Evolutionary conservation across 2,113 vertebrate genomes (phyloP).

Genomic region (Forbesichthys papilliferus): DNA sequence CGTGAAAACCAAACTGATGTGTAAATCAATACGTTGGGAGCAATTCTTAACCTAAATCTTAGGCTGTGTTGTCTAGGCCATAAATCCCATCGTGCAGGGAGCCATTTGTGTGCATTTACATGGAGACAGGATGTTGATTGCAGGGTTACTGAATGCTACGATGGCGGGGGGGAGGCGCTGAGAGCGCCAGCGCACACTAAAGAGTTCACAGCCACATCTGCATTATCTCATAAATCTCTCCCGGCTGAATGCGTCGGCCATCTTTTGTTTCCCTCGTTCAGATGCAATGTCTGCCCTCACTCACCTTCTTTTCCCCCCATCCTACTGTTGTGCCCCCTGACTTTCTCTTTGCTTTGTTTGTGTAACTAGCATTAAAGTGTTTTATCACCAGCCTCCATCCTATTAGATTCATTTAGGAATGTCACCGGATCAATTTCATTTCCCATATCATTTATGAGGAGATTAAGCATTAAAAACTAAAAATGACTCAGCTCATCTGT

Average conservation of each 20-base stretch:
- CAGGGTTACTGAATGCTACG: constrained; percentile 61
- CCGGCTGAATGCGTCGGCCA: constrained; percentile 59
- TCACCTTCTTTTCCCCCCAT: constrained; percentile 3
- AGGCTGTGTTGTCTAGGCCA: constrained; percentile 59
- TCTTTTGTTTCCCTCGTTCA: constrained; percentile 56
- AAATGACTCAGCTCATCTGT: constrained; percentile 46
- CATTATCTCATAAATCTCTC: constrained; percentile 69
- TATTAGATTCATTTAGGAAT: constrained; percentile 52
- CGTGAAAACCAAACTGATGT: constrained; percentile 58
- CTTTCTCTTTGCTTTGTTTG: not conserved
- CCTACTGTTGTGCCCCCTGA: too few relatives aligned
- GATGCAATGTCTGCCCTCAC: constrained; percentile 24
- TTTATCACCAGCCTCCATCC: constrained; percentile 64
- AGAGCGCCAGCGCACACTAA: constrained; percentile 53
- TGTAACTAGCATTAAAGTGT: constrained; percentile 59
- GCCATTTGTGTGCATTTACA: constrained; percentile 74
- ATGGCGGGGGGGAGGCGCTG: constrained; percentile 39
- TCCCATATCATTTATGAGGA: constrained; percentile 49
- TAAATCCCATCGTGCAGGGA: constrained; percentile 60
- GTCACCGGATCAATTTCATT: constrained; percentile 60
- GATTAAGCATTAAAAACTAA: constrained; percentile 46
- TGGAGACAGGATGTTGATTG: constrained; percentile 74
- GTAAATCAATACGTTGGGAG: constrained; percentile 77
- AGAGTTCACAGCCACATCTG: constrained; percentile 49
- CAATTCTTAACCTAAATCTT: constrained; percentile 72